Conservation (phyloP, 2,113 vertebrate species). For the Notiomystis cincta region DNA sequence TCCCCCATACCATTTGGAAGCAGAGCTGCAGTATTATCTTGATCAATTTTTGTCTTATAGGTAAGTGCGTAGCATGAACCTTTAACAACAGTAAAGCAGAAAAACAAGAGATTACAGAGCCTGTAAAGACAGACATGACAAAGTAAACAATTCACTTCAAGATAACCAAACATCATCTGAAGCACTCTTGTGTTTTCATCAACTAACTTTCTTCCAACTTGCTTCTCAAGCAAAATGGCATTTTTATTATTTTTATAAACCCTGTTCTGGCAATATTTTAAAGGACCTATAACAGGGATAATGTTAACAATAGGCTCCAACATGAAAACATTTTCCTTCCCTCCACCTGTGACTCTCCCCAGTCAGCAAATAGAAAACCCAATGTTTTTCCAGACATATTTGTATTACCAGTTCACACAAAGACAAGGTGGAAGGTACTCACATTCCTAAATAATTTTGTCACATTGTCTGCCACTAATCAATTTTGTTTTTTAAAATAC, state of each 20-base stretch:
- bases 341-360: background rate
- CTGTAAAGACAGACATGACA: background rate
- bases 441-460: background rate
- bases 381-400: background rate
- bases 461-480: background rate
- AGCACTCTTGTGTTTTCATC: background rate
- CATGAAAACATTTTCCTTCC: background rate
- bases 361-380: background rate
- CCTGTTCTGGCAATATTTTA: background rate
- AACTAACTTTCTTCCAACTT: background rate
- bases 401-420: background rate
- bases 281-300: background rate
- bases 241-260: background rate
- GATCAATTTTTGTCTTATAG: slow-evolving; percentile 83
- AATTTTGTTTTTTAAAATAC: background rate
- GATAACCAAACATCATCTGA: background rate
- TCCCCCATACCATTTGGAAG: slow-evolving; percentile 79
- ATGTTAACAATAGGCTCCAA: background rate
- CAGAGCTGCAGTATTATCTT: slow-evolving; percentile 84
- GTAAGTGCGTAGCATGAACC: slow-evolving; percentile 83
- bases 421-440: background rate
- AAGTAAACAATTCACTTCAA: background rate
- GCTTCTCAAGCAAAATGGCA: background rate
- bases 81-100: slow-evolving; percentile 59
- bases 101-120: background rate